Evolutionary conservation across 2,113 vertebrate species (phyloP), one percentile per base, ranked within the genome.

Genomic region (Rhinolophus sinicus): DNA sequence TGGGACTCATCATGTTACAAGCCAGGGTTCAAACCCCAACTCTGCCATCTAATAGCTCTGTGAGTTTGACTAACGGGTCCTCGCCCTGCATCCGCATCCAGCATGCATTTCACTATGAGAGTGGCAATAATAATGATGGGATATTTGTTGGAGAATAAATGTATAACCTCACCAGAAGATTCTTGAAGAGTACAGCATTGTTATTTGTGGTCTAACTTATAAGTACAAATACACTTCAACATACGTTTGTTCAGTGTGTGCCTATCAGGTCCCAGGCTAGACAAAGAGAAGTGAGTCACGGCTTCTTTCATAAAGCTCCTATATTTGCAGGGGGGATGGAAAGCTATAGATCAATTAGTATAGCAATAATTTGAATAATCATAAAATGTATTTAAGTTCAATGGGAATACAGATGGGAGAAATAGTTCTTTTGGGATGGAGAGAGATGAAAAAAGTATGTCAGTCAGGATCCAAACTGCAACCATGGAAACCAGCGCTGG

Each of bases 351-450:
- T 86, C 38, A 69, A 40, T 85, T 86, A 72, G 47, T 26, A 4
- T 67, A 85, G 81, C 40, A 77, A 65, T 85, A 90, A 70, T 75
- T 65, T 69, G 72, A 44, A 38, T 89, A 82, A 83, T 94, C 69
- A 70, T 58, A 69, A 95, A 47, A 67, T 70, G n/a, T 72, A 83
- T 60, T 52, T 80, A 88, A 56, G 56, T 76, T 12, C 60, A 64
- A 0, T 26, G 38, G 50, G 58, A 47, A 26, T 84, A 13, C 33
- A 81, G 85, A 87, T 84, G 47, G 81, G 47, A 67, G 50, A 82
- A 75, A 58, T 22, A 56, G 50, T 75, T 90, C 72, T 95, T 78
- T 89, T 93, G 88, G 65, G 56, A 60, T 76, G 28, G 26, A 19
- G 76, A 83, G 28, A 91, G 69, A 94, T 73, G 50, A 50, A 64